These are phyloP conservation scores for Ardeotis arabs DNA, from an alignment of 2,113 vertebrate genomes.

Conservation along the genomic window DNA sequence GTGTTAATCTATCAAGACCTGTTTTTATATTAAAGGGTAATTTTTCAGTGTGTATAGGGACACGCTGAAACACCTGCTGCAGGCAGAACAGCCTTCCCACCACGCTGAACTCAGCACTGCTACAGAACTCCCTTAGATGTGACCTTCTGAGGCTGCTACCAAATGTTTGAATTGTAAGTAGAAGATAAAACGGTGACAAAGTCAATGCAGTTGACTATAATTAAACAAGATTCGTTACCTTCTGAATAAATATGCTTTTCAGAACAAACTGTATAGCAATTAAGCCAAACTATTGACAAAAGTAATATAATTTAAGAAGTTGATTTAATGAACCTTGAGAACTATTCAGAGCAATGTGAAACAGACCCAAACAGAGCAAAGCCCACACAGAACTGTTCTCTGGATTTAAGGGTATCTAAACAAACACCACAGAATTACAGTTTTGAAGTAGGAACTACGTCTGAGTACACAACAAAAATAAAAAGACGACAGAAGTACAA, in stretches of 20 bases:
- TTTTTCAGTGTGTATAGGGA: not conserved
- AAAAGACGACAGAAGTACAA: not conserved
- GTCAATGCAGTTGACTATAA: not conserved
- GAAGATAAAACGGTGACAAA: not conserved
- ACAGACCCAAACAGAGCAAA: not conserved
- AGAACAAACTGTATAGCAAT: not conserved
- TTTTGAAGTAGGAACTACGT: not conserved
- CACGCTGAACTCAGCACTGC: not conserved
- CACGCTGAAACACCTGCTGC: not conserved
- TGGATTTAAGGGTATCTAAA: not conserved
- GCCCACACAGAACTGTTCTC: not conserved
- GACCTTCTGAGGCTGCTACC: not conserved
- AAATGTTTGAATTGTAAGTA: not conserved
- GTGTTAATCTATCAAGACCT: not conserved
- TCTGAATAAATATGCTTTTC: slow-evolving; percentile 23
- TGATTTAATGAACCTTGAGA: not conserved
- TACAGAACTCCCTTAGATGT: not conserved
- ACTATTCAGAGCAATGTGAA: not conserved
- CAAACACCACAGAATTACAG: not conserved
- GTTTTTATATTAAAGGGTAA: not conserved
- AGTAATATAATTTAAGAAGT: not conserved
- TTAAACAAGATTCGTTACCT: slow-evolving; percentile 21
- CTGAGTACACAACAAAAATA: not conserved
- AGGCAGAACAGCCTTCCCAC: not conserved
- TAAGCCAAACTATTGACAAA: not conserved